Conservation (phyloP, 2,113 vertebrate genomes). For the Sander lucioperca region DNA sequence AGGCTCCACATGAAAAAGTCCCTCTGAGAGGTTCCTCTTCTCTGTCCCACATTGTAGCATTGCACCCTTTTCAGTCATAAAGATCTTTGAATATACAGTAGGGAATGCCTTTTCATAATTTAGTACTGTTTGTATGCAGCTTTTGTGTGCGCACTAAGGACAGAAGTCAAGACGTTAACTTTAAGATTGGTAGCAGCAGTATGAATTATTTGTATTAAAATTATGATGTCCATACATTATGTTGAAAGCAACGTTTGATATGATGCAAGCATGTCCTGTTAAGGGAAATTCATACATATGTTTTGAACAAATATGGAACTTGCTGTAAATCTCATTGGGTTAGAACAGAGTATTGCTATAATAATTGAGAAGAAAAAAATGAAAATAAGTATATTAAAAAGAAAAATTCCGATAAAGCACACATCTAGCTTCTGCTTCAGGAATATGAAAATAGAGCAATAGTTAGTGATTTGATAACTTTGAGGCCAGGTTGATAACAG, state of each 20-base stretch:
- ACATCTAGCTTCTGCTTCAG: background rate
- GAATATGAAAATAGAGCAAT: background rate
- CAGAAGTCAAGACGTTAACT: background rate
- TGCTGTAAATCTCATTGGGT: background rate
- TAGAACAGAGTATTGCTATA: background rate
- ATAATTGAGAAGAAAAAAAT: background rate
- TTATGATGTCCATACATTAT: background rate
- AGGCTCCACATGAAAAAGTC: conserved; percentile 44
- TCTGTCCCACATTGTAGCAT: conserved; percentile 21
- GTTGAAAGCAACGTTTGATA: background rate
- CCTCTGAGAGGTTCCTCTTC: conserved; percentile 14
- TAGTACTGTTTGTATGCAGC: background rate
- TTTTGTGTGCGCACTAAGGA: background rate
- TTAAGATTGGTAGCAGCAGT: background rate
- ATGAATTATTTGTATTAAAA: background rate
- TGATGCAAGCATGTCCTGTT: background rate
- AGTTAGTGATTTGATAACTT: background rate
- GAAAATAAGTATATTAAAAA: too few relatives aligned
- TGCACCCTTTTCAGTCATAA: conserved; percentile 29
- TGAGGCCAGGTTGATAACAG: background rate
- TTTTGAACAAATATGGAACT: background rate
- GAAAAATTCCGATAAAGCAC: background rate
- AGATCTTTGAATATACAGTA: background rate
- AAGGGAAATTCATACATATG: background rate
- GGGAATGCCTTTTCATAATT: conserved; percentile 6